Base-by-base conservation (phyloP, 2,797 vertebrate genomes). In the Rhyacichthys aspro region DNA sequence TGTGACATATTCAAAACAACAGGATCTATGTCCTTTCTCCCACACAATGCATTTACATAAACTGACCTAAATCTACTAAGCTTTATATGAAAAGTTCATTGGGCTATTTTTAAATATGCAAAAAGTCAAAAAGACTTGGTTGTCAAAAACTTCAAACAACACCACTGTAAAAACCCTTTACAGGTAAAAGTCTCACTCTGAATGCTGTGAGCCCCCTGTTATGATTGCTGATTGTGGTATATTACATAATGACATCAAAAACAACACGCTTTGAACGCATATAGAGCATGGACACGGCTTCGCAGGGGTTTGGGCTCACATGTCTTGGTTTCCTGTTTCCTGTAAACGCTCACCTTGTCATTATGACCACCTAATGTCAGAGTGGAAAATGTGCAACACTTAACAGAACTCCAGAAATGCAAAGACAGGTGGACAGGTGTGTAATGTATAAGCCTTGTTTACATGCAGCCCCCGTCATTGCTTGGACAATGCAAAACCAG, bases 321-420 rank as follows among this genome's bases (percentile, higher is more conserved):
- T 58, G 36, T 46, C 5, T 67, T 33, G 0, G 61, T 76, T 88
- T 86, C 82, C 70, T 82, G 76, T 81, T 85, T 88, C 67, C 73
- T 78, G 65, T 50, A 6, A 75, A 55, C 37, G 48, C 43, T 66
- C 55, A 80, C 44, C 61, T 53, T 68, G 37, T 53, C n/a, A 44
- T 45, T 57, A 45, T 37, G 10, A 60, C 16, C 23, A 50, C 41
- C 47, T 38, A 42, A 55, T 12, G 50, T 59, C 52, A 61, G 32
- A 48, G 43, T 42, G 43, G 10, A 70, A 71, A 52, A 17, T 43
- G 17, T 28, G 5, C 28, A 10, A 46, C 4, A 16, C 28, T 42
- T 5, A 37, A 34, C 28, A 48, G 5, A 50, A 9, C 19, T 45
- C 11, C 17, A 38, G 5, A 50, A 9, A 28, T 45, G 14, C 17